Base-by-base conservation (phyloP, 2,888 invertebrate genomes). In the Hipparchia sbordonii region DNA sequence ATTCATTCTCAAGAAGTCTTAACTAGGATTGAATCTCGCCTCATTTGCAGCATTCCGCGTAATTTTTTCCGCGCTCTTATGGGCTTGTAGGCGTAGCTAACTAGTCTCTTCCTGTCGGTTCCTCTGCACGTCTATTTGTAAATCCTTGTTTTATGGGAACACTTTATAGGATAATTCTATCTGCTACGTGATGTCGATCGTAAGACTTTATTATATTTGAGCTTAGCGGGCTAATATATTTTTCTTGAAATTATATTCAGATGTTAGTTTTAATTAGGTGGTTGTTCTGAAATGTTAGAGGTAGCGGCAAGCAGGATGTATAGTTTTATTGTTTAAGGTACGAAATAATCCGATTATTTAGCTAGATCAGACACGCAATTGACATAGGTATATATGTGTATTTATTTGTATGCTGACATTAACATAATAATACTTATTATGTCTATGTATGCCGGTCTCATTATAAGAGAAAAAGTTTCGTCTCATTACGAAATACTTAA, bases 41-140 rank as follows among this genome's bases (percentile, higher is more conserved):
- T 76, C 73, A 70, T 75, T 76, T 72, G 72, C 74, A 61, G 65
- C 74, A 76, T 74, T 68, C 74, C 74, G 23, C 46, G 39, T 73
- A 70, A 23, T 72, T 76, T 76, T 74, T 74, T 74, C 59, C 70
- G 60, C 52, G 51, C 60, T 72, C 63, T 65, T 69, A 67, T 70
- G 67, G 56, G 70, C 72, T 74, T 13, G 68, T 72, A 60, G 70
- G 72, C 39, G 68, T 72, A 60, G 70, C 74, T 76, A 76, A 76
- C 72, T 67, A 74, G 72, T 72, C 72, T 68, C 68, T 76, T 76
- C 76, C 76, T 74, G 76, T 57, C 67, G 1, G 67, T 54, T 70
- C 70, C 59, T 72, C 67, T 74, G 72, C 46, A 33, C 48, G 6
- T 39, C 51, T 7, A 52, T 52, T 61, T 61, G 69, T 61, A 69